phyloP scores from a whole-genome alignment of 2,888 invertebrate genomes.

The Caenorhabditis angaria region DNA sequence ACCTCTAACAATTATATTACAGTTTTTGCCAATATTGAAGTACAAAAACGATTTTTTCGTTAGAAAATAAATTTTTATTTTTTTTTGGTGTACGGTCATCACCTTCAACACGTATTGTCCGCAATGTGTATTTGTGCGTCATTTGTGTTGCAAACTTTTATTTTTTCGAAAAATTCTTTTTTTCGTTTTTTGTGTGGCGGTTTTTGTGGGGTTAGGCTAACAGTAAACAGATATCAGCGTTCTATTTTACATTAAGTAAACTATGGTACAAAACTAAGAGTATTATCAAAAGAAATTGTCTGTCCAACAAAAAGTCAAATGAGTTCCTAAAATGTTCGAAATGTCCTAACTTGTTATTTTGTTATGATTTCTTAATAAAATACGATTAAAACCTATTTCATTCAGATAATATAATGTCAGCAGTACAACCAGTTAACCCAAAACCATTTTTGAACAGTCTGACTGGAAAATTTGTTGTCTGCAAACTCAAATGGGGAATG shows the following conservation, averaged over 20 bases:
- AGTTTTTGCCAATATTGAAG: neutral
- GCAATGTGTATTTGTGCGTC: constrained; percentile 26
- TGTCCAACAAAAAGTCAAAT: too few relatives aligned
- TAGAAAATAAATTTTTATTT: neutral
- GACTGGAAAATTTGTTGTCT: constrained; percentile 95
- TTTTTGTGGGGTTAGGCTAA: neutral
- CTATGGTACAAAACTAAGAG: too few relatives aligned
- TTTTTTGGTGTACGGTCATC: neutral
- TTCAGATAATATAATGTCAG: constrained; percentile 32
- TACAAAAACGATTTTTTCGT: neutral
- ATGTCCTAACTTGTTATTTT: too few relatives aligned
- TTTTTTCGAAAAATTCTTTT: constrained; percentile 8
- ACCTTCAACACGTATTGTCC: neutral
- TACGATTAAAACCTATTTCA: too few relatives aligned
- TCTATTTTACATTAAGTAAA: too few relatives aligned
- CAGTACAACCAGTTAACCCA: constrained; percentile 85
- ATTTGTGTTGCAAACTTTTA: neutral
- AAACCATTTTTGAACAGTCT: constrained; percentile 98
- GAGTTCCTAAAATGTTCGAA: too few relatives aligned
- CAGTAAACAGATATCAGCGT: neutral
- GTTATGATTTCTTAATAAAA: too few relatives aligned
- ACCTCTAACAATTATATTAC: neutral
- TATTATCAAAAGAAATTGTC: too few relatives aligned
- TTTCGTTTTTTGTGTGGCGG: neutral
- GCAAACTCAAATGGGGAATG: constrained; percentile 99